Evolutionary conservation across 1,140 invertebrate genomes (phyloP), one percentile per base, ranked within the genome.

Genomic region (Forficula auricularia): DNA sequence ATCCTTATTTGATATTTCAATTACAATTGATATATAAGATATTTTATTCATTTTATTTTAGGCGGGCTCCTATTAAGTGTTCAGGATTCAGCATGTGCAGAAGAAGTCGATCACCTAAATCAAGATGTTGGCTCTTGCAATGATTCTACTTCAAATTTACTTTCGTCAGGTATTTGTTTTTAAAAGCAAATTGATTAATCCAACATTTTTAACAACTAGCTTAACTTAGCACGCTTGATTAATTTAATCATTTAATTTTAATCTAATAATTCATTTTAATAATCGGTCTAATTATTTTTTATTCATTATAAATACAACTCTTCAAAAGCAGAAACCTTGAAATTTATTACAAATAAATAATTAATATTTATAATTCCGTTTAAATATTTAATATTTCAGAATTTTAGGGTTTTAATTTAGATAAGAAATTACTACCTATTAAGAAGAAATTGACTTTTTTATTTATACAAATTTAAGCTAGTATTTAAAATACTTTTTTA

Each of bases 71-170:
- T 87, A 50, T 59, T 86, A 22, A 74, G 77, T 47, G 79, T 89
- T 3, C 78, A 85, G 62, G 84, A 88, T 57, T 73, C 82, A n/a
- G 78, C 82, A 1, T 66, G 72, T 32, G 76, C 71, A 52, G 84
- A 88, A 60, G 76, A 77, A 54, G 66, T 71, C 3, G 78, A 85
- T 32, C 71, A 72, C 52, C 61, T 72, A 8, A 64, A 67, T 10
- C 68, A 72, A 52, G 65, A 66, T 14, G 43, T 51, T 18, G 53
- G 59, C 22, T 57, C 64, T 32, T 60, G 67, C 3, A 70, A 69
- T 45, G 70, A 73, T 31, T 62, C 68, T 20, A 60, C 77, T 9
- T 64, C 68, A 8, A 79, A 80, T 66, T 56, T 82, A 40, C 57
- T 82, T 19, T 76, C 73, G 40, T 82, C 79, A 46, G 79, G 79